Conservation (phyloP, 1,140 invertebrate genomes). For the Marisa cornuarietis region DNA sequence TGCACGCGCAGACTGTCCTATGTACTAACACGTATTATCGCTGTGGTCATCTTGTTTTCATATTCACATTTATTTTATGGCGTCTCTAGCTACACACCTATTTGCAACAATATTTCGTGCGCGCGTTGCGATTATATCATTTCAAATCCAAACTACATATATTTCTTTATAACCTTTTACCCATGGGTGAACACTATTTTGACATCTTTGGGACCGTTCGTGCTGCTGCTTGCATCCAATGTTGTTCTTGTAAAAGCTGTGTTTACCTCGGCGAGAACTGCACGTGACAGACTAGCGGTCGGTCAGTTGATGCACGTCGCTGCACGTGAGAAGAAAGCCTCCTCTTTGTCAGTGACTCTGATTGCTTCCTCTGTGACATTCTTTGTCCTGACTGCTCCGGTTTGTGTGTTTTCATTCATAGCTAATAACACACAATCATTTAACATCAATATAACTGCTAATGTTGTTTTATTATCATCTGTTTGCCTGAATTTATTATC, state of each 20-base stretch:
- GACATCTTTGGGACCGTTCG: not conserved
- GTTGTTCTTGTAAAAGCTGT: not conserved
- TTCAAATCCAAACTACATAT: not conserved
- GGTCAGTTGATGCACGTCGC: not conserved
- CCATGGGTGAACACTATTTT: constrained; percentile 38
- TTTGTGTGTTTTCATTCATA: constrained; percentile 16
- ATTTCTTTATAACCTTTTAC: constrained; percentile 28
- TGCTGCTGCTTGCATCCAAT: not conserved
- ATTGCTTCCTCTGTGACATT: constrained; percentile 33
- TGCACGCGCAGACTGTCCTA: constrained; percentile 22
- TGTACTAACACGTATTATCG: not conserved
- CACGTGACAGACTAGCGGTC: not conserved
- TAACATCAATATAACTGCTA: too few relatives aligned
- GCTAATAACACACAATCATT: constrained; percentile 19
- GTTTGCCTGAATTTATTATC: constrained; percentile 5
- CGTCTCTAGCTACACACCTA: constrained; percentile 10
- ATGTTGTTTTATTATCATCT: too few relatives aligned
- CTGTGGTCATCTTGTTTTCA: constrained; percentile 10
- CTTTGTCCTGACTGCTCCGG: constrained; percentile 29
- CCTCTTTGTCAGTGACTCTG: constrained; percentile 29
- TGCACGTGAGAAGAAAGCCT: constrained; percentile 1
- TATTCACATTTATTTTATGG: constrained; percentile 30
- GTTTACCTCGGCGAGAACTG: not conserved
- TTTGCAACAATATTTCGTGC: constrained; percentile 1
- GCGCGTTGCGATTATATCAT: not conserved